Conservation (phyloP, 2,888 invertebrate genomes). For the Drosophila kanekoi region DNA sequence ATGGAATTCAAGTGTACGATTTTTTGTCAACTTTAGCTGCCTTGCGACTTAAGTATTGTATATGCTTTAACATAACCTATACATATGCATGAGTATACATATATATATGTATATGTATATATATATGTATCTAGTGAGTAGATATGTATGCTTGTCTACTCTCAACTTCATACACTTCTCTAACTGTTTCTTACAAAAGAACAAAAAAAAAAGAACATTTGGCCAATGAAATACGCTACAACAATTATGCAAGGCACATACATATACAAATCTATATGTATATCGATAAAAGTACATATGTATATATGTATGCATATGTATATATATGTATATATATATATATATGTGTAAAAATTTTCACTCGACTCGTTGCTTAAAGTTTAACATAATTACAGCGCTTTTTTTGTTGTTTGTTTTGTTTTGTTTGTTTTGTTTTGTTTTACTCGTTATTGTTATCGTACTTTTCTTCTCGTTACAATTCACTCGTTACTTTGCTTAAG, state of each 20-base stretch:
- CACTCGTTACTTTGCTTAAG: slow-evolving; percentile 38
- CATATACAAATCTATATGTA: slow-evolving; percentile 28
- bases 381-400: slow-evolving; percentile 53
- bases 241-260: slow-evolving; percentile 60
- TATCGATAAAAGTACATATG: slow-evolving; percentile 25
- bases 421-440: neutral
- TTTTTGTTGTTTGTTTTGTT: neutral
- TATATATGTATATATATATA: slow-evolving; percentile 15
- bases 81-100: slow-evolving; percentile 14
- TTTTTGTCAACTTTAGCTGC: slow-evolving; percentile 56
- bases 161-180: slow-evolving; percentile 14
- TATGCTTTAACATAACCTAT: slow-evolving; percentile 14
- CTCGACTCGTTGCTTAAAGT: slow-evolving; percentile 35
- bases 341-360: slow-evolving; percentile 17
- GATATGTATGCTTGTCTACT: slow-evolving; percentile 6
- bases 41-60: slow-evolving; percentile 51
- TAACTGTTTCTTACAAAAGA: slow-evolving; percentile 18
- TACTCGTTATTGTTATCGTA: slow-evolving; percentile 23
- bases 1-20: slow-evolving; percentile 68
- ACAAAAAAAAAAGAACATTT: slow-evolving; percentile 41
- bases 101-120: slow-evolving; percentile 14
- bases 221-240: slow-evolving; percentile 63
- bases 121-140: slow-evolving; percentile 8
- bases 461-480: slow-evolving; percentile 28
- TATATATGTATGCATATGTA: slow-evolving; percentile 21